Evolutionary conservation across 2,113 vertebrate genomes (phyloP).

Genomic region (Shinisaurus crocodilurus): DNA sequence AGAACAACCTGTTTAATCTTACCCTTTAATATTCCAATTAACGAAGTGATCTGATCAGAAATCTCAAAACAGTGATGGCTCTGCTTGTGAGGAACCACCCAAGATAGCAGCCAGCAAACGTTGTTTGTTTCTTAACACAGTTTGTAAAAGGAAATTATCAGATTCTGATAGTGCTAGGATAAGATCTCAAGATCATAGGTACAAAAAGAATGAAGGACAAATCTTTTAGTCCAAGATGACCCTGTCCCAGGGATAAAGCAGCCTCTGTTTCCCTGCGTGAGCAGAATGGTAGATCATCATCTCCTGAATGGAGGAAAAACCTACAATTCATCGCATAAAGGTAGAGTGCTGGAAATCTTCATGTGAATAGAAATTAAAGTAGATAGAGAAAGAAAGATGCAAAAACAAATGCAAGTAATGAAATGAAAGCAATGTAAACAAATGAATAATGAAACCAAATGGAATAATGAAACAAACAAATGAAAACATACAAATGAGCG

Average conservation of each 20-base stretch:
- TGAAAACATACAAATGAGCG: too few species aligned
- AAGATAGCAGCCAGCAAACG: neutral
- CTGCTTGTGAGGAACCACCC: neutral
- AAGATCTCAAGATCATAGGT: neutral
- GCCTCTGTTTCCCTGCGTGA: neutral
- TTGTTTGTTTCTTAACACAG: neutral
- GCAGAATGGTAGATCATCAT: neutral
- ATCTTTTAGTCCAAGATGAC: neutral
- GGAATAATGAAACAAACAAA: too few species aligned
- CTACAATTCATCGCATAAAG: slow-evolving; percentile 14
- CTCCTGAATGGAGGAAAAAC: neutral
- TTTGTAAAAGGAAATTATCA: slow-evolving; percentile 3
- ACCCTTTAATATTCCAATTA: neutral
- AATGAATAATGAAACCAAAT: too few species aligned
- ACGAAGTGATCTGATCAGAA: neutral
- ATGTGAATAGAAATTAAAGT: slow-evolving; percentile 13
- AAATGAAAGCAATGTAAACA: too few species aligned
- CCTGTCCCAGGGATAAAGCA: neutral
- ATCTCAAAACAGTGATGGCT: neutral
- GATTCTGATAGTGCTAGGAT: neutral
- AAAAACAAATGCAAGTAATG: too few species aligned
- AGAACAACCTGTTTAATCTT: neutral
- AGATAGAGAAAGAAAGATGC: too few species aligned
- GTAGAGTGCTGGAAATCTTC: neutral
- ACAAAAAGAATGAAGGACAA: neutral